Conservation (phyloP, 2,888 invertebrate genomes). For the Nematopogon swammerdamellus region DNA sequence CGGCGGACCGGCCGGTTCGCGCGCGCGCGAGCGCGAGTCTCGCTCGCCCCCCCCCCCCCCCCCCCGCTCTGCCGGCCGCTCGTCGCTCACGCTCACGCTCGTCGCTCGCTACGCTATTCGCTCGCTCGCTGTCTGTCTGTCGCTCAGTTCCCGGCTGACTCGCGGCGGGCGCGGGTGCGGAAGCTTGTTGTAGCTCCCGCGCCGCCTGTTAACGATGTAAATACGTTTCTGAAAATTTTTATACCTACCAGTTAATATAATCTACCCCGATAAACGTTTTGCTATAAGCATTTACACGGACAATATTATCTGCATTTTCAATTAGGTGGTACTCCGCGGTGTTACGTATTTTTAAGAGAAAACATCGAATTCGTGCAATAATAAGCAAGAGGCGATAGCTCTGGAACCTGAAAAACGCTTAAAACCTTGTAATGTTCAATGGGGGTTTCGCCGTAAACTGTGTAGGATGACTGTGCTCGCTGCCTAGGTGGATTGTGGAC, state of each 20-base stretch:
- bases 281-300: neutral
- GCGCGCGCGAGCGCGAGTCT: too few species aligned
- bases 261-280: neutral
- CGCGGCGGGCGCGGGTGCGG: slow-evolving; percentile 41
- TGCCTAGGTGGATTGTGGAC: too few species aligned
- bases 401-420: neutral
- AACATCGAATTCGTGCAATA: neutral
- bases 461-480: too few species aligned
- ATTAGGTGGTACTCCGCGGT: neutral
- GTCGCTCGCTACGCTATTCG: too few species aligned
- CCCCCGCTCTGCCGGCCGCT: too few species aligned
- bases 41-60: too few species aligned
- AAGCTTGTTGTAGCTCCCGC: slow-evolving; percentile 17
- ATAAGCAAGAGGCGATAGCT: neutral
- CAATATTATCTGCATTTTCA: neutral
- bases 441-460: too few species aligned
- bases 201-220: slow-evolving; percentile 34
- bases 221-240: neutral
- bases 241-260: neutral
- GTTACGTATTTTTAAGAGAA: neutral
- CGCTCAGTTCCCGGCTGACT: slow-evolving; percentile 51
- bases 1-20: too few species aligned
- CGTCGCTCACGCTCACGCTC: too few species aligned
- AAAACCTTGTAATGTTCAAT: neutral
- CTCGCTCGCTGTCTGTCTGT: too few species aligned